Conservation (phyloP, 2,797 vertebrate genomes). For the Silurus aristotelis region DNA sequence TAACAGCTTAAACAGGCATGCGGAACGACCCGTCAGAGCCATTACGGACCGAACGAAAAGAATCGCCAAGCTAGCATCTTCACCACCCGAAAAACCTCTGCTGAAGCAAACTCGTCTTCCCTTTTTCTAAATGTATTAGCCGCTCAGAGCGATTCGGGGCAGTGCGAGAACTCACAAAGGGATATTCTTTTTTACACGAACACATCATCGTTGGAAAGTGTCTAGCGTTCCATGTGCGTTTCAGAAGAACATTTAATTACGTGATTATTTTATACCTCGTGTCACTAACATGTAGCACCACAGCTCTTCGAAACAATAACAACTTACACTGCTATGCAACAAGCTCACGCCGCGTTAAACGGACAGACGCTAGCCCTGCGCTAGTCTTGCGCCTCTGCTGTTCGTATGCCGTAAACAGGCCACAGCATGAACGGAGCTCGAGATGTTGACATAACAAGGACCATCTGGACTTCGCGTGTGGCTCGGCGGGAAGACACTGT, state of each 20-base stretch:
- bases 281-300: background rate
- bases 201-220: background rate
- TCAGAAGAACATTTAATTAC: slow-evolving; percentile 29
- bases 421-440: slow-evolving; percentile 56
- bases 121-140: background rate
- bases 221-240: slow-evolving; percentile 1
- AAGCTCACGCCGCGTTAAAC: slow-evolving; percentile 48
- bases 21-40: slow-evolving; percentile 35
- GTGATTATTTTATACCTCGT: slow-evolving; percentile 14
- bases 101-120: background rate
- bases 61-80: slow-evolving; percentile 21
- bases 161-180: background rate
- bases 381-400: slow-evolving; percentile 47
- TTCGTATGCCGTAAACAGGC: slow-evolving; percentile 59
- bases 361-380: slow-evolving; percentile 60
- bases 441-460: slow-evolving; percentile 60
- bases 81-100: background rate
- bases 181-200: background rate
- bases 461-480: slow-evolving; percentile 62
- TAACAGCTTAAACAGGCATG: slow-evolving; percentile 55
- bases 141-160: background rate
- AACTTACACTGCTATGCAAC: slow-evolving; percentile 38
- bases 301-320: slow-evolving; percentile 40
- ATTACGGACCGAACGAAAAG: slow-evolving; percentile 10
- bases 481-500: slow-evolving; percentile 50